Evolutionary conservation across 1,140 invertebrate species (phyloP).

Genomic region (Leptinotarsa lineolata): DNA sequence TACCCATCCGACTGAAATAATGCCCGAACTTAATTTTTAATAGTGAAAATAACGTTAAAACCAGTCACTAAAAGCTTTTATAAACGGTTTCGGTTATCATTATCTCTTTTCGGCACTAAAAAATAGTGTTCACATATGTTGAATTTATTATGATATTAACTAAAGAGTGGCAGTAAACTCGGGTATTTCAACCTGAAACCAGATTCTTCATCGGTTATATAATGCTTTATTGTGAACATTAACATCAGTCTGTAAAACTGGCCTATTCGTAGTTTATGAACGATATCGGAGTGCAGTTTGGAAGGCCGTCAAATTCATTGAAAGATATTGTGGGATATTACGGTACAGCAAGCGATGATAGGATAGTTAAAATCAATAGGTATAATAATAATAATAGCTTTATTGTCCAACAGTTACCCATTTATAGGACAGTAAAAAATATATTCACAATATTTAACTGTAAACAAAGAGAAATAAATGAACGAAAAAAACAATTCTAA

Average conservation of each 20-base stretch:
- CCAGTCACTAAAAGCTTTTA: slow-evolving; percentile 39
- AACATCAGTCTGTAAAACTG: slow-evolving; percentile 27
- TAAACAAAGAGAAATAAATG: too few species aligned
- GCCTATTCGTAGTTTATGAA: slow-evolving; percentile 12
- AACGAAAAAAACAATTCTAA: too few species aligned
- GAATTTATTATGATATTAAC: slow-evolving; percentile 46
- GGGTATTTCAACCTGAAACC: slow-evolving; percentile 25
- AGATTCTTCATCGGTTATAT: slow-evolving; percentile 32
- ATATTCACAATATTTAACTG: too few species aligned
- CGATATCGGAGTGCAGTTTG: slow-evolving; percentile 12
- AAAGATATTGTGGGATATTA: too few species aligned
- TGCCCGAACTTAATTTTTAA: slow-evolving; percentile 27
- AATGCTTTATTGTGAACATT: slow-evolving; percentile 28
- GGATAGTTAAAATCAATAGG: too few species aligned
- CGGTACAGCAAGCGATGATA: too few species aligned
- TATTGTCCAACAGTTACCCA: too few species aligned
- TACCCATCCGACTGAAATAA: slow-evolving; percentile 11
- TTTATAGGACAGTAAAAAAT: too few species aligned
- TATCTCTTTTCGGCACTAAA: slow-evolving; percentile 36
- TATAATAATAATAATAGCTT: too few species aligned
- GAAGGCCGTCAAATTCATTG: background rate
- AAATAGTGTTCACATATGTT: slow-evolving; percentile 43
- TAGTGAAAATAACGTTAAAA: slow-evolving; percentile 31
- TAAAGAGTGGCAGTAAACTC: slow-evolving; percentile 38
- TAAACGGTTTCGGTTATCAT: slow-evolving; percentile 33